Evolutionary conservation across 2,797 vertebrate species (phyloP), one percentile per base, ranked within the genome.

Genomic region (Micropoecilia bifurca): DNA sequence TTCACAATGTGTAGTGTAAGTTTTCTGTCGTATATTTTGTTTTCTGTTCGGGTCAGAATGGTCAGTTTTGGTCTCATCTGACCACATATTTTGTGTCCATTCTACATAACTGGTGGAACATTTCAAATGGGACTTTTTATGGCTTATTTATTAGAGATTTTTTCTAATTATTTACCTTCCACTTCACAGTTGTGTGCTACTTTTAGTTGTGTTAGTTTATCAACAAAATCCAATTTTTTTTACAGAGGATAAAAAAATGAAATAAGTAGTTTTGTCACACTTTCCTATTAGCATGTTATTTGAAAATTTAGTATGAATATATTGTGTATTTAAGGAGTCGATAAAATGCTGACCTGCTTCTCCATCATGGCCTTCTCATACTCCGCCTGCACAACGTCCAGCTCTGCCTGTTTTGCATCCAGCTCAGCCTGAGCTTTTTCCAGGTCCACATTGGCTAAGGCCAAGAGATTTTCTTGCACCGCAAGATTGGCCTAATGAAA

Each of bases 281-380:
- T 45, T 71, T 46, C 5, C 46, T 8, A 47, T 74, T 41, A 3
- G 45, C 39, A 47, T 3, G 45, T 1, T 2, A 2, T 30, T 57
- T 59, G 2, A 53, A 25, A 36, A 13, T 0, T 22, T 22, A 47
- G 28, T 18, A 48, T 18, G 45, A 25, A 47, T 73, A 30, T 14
- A 43, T 71, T 16, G 22, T 82, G 20, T 71, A 1, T 73, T 80
- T 78, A 61, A 10, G 47, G 22, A 3, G 68, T 20, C n/a, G 25
- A 16, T 7, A 80, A 63, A 22, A 28, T 45, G 10, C 30, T 30
- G 14, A 99, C 98, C 97, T 99, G 97, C 94, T 99, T 99, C 91
- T 99, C 97, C 71, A 83, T 93, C 96, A 97, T 95, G 7, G 98
- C 98, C 78, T 97, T 97, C 81, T 99, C 97, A 28, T 99, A 99